These are phyloP conservation scores for Lochmaea capreae DNA, from an alignment of 2,888 invertebrate genomes.

Conservation along the genomic window DNA sequence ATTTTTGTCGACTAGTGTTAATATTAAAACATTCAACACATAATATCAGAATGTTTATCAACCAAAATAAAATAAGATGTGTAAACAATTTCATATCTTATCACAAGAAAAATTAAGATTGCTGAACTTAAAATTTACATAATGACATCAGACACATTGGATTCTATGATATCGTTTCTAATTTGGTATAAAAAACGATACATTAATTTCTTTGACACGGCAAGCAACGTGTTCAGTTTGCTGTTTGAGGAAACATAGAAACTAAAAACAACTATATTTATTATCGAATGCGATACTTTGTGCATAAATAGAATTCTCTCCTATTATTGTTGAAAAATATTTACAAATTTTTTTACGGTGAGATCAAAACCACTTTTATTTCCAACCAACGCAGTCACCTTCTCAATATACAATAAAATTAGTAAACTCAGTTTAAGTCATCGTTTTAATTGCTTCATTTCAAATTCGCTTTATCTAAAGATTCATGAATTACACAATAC, in stretches of 20 bases:
- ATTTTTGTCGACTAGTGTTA: no score
- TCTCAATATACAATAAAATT: background rate
- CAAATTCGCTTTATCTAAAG: background rate
- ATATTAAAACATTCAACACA: background rate
- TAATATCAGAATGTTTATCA: background rate
- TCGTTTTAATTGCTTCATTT: background rate
- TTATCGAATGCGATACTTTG: background rate
- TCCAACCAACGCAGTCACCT: slow-evolving; percentile 1
- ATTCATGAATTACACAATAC: background rate
- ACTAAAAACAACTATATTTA: no score
- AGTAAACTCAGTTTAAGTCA: background rate
- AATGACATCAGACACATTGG: background rate
- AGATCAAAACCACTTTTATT: background rate
- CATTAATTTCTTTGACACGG: no score
- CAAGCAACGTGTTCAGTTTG: no score
- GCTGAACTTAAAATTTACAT: background rate
- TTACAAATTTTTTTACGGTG: background rate
- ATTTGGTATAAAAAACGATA: background rate
- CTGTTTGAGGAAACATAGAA: no score
- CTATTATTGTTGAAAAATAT: background rate
- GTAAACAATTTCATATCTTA: background rate
- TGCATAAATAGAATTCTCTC: background rate
- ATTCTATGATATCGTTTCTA: background rate
- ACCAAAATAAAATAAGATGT: background rate
- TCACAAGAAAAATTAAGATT: background rate